phyloP scores from a whole-genome alignment of 2,113 vertebrate genomes.

The Fregetta grallaria region DNA sequence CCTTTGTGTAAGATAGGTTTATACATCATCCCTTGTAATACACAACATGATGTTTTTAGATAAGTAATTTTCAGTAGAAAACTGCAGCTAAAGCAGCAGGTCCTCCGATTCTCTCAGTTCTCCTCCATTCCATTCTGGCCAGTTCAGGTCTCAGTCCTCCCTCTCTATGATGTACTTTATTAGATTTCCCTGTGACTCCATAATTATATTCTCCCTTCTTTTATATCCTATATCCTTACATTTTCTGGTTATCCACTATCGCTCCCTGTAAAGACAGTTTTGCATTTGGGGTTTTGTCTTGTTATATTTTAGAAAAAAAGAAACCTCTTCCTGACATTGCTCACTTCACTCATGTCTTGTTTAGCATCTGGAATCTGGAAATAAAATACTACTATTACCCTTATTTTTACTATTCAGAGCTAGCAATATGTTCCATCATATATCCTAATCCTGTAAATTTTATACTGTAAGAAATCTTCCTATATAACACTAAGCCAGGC shows the following conservation, averaged over 20 bases:
- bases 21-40: neutral
- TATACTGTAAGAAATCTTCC: neutral
- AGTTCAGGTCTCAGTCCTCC: neutral
- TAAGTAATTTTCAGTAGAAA: neutral
- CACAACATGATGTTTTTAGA: neutral
- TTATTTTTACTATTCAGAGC: neutral
- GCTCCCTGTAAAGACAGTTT: neutral
- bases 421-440: neutral
- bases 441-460: neutral
- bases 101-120: neutral
- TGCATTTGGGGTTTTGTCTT: neutral
- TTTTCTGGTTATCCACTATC: neutral
- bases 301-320: neutral
- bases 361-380: neutral
- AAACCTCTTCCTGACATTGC: neutral
- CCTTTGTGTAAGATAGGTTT: neutral
- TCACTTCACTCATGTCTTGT: neutral
- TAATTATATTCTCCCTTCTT: neutral
- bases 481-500: neutral
- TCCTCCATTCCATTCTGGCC: neutral
- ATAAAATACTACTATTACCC: neutral
- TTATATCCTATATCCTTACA: neutral
- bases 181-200: neutral
- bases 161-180: neutral
- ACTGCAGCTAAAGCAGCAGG: neutral